These are phyloP conservation scores for Intellagama lesueurii DNA, from an alignment of 2,797 vertebrate genomes.

Conservation along the genomic window DNA sequence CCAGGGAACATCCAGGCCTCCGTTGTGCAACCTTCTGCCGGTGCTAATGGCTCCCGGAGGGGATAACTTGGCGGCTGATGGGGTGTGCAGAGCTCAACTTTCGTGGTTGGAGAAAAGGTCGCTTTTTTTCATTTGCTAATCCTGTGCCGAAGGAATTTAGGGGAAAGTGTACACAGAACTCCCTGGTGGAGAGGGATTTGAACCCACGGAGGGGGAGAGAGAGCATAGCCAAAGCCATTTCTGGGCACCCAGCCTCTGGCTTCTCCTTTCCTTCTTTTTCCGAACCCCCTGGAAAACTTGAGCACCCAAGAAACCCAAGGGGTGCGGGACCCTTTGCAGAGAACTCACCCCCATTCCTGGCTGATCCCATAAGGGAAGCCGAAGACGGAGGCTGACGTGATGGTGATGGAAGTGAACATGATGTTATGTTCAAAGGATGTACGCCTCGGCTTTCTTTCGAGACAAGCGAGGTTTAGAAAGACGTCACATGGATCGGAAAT, in stretches of 20 bases:
- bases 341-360: too few relatives aligned
- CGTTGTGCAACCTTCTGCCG: background rate
- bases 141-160: constrained; percentile 1
- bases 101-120: background rate
- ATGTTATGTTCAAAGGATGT: too few relatives aligned
- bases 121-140: background rate
- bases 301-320: too few relatives aligned
- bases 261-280: too few relatives aligned
- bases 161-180: background rate
- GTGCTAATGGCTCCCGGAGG: background rate
- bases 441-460: too few relatives aligned
- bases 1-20: background rate
- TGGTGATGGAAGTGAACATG: too few relatives aligned
- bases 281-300: too few relatives aligned
- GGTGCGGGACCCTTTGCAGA: too few relatives aligned
- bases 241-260: too few relatives aligned
- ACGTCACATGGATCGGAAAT: background rate
- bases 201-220: background rate
- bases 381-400: too few relatives aligned
- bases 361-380: too few relatives aligned
- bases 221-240: background rate
- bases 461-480: too few relatives aligned
- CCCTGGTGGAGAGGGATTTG: background rate
- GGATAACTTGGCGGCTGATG: background rate
- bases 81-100: background rate